Evolutionary conservation across 1,140 invertebrate genomes (phyloP), one percentile per base, ranked within the genome.

Genomic region (Zaprionus ornatus): DNA sequence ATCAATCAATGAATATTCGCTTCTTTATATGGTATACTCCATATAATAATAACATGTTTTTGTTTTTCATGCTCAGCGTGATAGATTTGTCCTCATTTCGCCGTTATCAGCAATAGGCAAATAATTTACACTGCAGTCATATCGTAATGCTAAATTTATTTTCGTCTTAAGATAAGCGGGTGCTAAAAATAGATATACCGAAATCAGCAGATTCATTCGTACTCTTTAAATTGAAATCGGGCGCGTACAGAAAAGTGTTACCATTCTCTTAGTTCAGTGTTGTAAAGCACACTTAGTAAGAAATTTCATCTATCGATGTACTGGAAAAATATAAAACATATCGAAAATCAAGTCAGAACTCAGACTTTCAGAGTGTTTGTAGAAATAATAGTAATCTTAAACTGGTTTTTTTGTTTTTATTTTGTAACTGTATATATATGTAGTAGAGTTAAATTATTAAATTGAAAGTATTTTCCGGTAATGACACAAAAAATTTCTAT

Each of bases 121-220:
- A 54, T 60, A 60, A 12, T 25, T 35, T 42, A 42, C 48, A 13
- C 19, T 48, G 71, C 56, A 55, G 15, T 54, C 25, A 50, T 60
- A 60, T 67, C 35, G 25, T 56, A 25, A 61, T 29, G 48, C n/a
- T n/a, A 45, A 25, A 56, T 71, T 61, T 72, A 71, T 71, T 72
- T 66, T 72, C 1, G 29, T 57, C 7, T 4, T 40, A 57, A 50
- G 54, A 65, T 65, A 69, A 59, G 55, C n/a, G 23, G 19, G 17
- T 35, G 17, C 2, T 56, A 50, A 25, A 27, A 70, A 63, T 63
- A 56, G 27, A 27, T 71, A 37, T 32, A 55, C 32, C 15, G 9
- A 40, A 65, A 40, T n/a, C 29, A 29, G 15, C 13, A 25, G 6
- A 1, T 60, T 25, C n/a, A 21, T 42, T 1, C 1, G 21, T 23